A percentile compares a stretch with the other conserved stretches of the same genome.
phyloP scores from a whole-genome alignment of 1,140 invertebrate species.

The Formica selysi region DNA sequence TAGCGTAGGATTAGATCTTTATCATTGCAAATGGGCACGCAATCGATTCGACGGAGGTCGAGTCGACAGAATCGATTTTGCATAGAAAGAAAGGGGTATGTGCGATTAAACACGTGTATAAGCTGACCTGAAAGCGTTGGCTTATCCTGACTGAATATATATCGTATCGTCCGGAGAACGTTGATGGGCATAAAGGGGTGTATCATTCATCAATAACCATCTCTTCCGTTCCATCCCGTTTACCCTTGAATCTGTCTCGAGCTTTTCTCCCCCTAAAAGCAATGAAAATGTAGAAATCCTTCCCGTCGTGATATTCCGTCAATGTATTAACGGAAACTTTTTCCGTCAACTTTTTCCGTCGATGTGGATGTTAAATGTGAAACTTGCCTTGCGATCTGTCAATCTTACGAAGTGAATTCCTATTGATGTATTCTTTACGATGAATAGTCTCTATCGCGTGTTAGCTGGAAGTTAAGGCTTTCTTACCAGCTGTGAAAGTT shows the following conservation, averaged over 20 bases:
- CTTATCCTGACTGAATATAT: constrained; percentile 57
- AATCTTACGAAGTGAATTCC: neutral
- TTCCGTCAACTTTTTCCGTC: constrained; percentile 41
- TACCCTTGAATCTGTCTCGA: constrained; percentile 29
- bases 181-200: constrained; percentile 50
- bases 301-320: constrained; percentile 36
- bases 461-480: neutral
- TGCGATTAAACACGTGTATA: constrained; percentile 63
- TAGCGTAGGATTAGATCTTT: constrained; percentile 31
- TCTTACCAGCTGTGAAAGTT: neutral
- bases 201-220: constrained; percentile 74
- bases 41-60: constrained; percentile 23
- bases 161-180: constrained; percentile 54
- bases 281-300: constrained; percentile 62
- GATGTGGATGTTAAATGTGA: constrained; percentile 6
- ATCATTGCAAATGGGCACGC: constrained; percentile 11
- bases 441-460: neutral
- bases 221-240: constrained; percentile 43
- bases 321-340: constrained; percentile 74
- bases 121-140: constrained; percentile 28
- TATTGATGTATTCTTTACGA: constrained; percentile 7
- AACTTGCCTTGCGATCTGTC: neutral
- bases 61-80: neutral
- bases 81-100: constrained; percentile 24
- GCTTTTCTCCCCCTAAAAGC: constrained; percentile 45